A percentile compares a stretch with the other conserved stretches of the same genome.
Evolutionary conservation across 1,140 invertebrate genomes (phyloP).

Genomic region (Zaprionus africanus): DNA sequence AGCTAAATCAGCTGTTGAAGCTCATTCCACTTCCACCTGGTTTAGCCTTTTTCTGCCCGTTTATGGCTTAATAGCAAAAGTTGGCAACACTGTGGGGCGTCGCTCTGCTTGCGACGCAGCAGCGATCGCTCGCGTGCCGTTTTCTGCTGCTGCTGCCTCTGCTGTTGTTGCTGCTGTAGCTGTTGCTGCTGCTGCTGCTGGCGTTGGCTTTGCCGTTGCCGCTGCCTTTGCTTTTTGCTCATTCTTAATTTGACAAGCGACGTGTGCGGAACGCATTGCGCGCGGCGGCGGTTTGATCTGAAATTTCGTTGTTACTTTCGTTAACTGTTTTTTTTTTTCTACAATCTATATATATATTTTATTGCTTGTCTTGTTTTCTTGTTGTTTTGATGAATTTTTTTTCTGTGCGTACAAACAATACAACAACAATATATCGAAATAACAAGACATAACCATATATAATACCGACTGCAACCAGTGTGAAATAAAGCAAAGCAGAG

Average conservation of each 20-base stretch:
- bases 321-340: slow-evolving; percentile 33
- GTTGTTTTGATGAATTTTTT: background rate
- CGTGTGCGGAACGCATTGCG: slow-evolving; percentile 68
- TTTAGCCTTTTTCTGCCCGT: slow-evolving; percentile 2
- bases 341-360: background rate
- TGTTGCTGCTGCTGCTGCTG: background rate
- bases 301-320: slow-evolving; percentile 56
- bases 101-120: slow-evolving; percentile 22
- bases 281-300: slow-evolving; percentile 29
- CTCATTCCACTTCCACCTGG: background rate
- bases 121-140: slow-evolving; percentile 73
- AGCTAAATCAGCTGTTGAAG: background rate
- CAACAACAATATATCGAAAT: background rate
- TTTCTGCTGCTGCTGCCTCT: slow-evolving; percentile 28
- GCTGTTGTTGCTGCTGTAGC: slow-evolving; percentile 26
- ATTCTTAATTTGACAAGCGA: slow-evolving; percentile 75
- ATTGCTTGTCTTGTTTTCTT: background rate
- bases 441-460: background rate
- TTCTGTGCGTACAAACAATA: background rate
- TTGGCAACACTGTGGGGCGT: slow-evolving; percentile 15
- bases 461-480: background rate
- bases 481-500: background rate
- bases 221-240: slow-evolving; percentile 63
- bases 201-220: slow-evolving; percentile 12
- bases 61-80: slow-evolving; percentile 7